Percentiles rank a stretch among this genome's conserved stretches.
Conservation (phyloP, 2,113 vertebrate genomes). For the Corythaeola cristata region DNA sequence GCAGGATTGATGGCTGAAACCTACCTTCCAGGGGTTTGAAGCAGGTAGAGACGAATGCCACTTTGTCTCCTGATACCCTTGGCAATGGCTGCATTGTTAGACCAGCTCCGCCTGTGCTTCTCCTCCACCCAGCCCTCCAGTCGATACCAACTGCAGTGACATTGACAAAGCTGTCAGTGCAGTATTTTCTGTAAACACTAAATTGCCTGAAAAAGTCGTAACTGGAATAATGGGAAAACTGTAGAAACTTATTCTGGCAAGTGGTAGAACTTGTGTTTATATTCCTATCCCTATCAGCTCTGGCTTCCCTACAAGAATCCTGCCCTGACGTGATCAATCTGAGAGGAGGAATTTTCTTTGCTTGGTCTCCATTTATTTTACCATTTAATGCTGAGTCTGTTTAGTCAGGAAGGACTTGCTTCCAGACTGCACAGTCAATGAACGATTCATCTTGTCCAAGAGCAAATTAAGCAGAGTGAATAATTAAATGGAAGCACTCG, state of each 20-base stretch:
- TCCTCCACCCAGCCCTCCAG: not conserved
- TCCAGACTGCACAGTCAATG: constrained; percentile 45
- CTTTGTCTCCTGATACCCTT: not conserved
- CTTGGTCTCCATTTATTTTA: constrained; percentile 55
- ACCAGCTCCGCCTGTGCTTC: not conserved
- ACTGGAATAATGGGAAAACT: not conserved
- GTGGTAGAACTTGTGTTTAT: not conserved
- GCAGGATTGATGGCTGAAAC: not conserved
- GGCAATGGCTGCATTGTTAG: not conserved
- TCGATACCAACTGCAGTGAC: not conserved
- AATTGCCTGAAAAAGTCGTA: not conserved
- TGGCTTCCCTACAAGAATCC: constrained; percentile 4
- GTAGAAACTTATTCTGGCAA: not conserved
- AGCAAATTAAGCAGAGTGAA: constrained; percentile 68
- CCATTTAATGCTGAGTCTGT: constrained; percentile 41
- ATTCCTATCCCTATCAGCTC: constrained; percentile 32
- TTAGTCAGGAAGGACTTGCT: constrained; percentile 56
- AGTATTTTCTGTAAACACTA: not conserved
- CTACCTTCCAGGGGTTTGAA: not conserved
- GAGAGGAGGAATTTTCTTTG: constrained; percentile 25
- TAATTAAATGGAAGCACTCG: constrained; percentile 66
- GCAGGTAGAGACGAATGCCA: not conserved
- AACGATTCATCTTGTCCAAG: constrained; percentile 60
- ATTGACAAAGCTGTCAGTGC: not conserved
- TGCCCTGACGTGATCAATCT: constrained; percentile 18